Percentiles rank a stretch among this genome's conserved stretches.
Evolutionary conservation across 2,797 vertebrate genomes (phyloP).

Genomic region (Vespertilio murinus): DNA sequence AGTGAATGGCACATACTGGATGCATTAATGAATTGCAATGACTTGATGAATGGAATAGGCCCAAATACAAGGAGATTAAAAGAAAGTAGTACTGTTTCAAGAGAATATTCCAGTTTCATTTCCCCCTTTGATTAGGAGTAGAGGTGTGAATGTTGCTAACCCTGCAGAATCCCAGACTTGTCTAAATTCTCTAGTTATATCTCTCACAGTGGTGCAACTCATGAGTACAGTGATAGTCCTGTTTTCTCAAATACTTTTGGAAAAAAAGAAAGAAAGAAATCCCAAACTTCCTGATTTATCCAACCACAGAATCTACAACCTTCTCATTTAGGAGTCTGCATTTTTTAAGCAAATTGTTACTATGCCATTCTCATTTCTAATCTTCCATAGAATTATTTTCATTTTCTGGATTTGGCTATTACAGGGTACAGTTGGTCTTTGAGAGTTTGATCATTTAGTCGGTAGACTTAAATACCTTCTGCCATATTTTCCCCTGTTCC

Average conservation of each 20-base stretch:
- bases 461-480: neutral
- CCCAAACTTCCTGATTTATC: neutral
- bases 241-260: neutral
- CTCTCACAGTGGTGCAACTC: neutral
- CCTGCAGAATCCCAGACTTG: neutral
- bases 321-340: neutral
- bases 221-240: neutral
- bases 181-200: neutral
- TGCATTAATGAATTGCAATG: neutral
- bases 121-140: neutral
- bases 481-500: neutral
- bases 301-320: neutral
- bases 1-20: neutral
- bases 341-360: neutral
- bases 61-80: neutral
- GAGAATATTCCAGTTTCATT: neutral
- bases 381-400: constrained; percentile 18
- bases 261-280: neutral
- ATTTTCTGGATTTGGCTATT: neutral
- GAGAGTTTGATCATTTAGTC: neutral
- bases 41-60: neutral
- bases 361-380: neutral
- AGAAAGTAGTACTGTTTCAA: neutral
- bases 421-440: neutral
- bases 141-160: neutral